Base-by-base conservation (phyloP, 2,888 invertebrate species). In the Baronia brevicornis region DNA sequence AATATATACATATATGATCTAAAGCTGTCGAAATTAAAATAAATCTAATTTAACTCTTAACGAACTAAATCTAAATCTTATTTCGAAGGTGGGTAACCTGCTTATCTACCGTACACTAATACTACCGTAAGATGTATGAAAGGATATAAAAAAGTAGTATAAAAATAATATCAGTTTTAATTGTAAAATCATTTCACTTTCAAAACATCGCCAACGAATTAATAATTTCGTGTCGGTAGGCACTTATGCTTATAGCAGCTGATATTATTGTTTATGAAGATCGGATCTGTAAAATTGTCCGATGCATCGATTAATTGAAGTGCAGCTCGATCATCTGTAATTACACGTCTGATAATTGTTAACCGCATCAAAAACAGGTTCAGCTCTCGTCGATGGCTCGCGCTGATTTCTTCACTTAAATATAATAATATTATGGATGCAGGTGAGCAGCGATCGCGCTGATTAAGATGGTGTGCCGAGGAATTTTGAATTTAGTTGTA, bases 271-370 rank as follows among this genome's bases (percentile, higher is more conserved):
- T 20, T 13, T 13, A 7, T 5, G 5, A 8, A 26, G 27, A 36
- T 36, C 22, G 14, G n/a, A 36, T 36, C 27, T n/a, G 26, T 10
- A 8, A 30, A 36, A 36, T 36, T 36, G 31, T 9, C 31, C 19
- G n/a, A 5, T 7, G 19, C 10, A 23, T 36, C 36, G 36, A 36
- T 36, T 10, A 7, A 3, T 6, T 22, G 9, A 12, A 7, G 19
- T 5, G 24, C 12, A 9, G 25, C 3, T 10, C 10, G 24, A 19
- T 11, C 13, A 15, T 17, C 33, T 13, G 7, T 36, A 36, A 36
- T 36, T 36, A 31, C 23, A 31, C 15, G 22, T 17, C 8, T 8
- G 31, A 27, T 36, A 27, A 27, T 36, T 27, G 30, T 22, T 20
- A 29, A 10, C n/a, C n/a, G 31, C 17, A 10, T 18, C 23, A 11